Conservation (phyloP, 2,888 invertebrate species). For the Eilema sororculum region DNA sequence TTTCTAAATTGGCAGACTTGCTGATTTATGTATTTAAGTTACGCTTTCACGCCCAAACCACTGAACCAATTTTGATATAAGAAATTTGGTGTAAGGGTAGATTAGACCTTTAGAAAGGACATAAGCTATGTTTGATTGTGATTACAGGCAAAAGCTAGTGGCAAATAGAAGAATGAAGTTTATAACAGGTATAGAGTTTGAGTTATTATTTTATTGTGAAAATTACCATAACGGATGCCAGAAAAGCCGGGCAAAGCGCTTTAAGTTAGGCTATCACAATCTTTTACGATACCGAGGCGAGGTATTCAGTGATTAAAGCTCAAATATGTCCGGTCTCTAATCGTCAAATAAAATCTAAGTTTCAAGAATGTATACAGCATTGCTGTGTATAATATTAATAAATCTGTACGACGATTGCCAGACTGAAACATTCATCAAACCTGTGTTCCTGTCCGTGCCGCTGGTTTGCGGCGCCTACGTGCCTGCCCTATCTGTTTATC, state of each 20-base stretch:
- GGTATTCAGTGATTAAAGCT: neutral
- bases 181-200: neutral
- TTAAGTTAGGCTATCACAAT: too few species aligned
- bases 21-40: too few species aligned
- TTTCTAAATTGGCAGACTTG: neutral
- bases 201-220: neutral
- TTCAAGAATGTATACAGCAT: neutral
- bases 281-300: neutral
- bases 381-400: neutral
- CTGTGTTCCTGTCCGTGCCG: constrained; percentile 6
- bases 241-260: too few species aligned
- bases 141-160: neutral
- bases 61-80: too few species aligned
- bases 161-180: neutral
- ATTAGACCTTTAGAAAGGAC: too few species aligned
- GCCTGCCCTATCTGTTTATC: constrained; percentile 56
- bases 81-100: too few species aligned
- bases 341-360: neutral
- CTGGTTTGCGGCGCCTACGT: constrained; percentile 30
- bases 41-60: too few species aligned
- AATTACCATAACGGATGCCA: too few species aligned
- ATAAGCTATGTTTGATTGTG: too few species aligned
- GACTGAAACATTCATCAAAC: constrained; percentile 14
- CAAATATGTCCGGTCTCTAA: neutral
- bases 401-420: neutral